Percentiles rank a stretch among this genome's conserved stretches.
Conservation (phyloP, 2,888 invertebrate genomes). For the Dermolepida albohirtum region DNA sequence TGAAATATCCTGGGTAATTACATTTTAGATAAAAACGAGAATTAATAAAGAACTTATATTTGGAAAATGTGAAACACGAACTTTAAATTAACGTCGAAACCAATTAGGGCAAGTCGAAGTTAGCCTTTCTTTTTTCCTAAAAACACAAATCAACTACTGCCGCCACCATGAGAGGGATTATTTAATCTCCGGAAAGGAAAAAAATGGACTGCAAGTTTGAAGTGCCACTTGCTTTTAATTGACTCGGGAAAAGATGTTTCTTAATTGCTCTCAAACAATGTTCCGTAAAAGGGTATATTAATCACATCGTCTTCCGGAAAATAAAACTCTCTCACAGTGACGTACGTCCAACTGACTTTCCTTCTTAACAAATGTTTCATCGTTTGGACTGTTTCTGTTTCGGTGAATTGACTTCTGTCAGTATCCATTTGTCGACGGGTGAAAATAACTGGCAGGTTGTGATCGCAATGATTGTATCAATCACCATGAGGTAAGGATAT, state of each 20-base stretch:
- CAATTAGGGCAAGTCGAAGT: slow-evolving; percentile 26
- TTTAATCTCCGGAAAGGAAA: slow-evolving; percentile 33
- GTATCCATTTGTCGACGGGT: slow-evolving; percentile 22
- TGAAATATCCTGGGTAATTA: slow-evolving; percentile 11
- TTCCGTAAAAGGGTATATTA: slow-evolving; percentile 35
- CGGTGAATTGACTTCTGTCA: slow-evolving; percentile 34
- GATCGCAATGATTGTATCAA: slow-evolving; percentile 27
- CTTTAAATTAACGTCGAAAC: slow-evolving; percentile 31
- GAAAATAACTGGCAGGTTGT: slow-evolving; percentile 23
- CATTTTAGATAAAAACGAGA: slow-evolving; percentile 11
- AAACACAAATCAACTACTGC: slow-evolving; percentile 30
- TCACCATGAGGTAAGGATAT: slow-evolving; percentile 24
- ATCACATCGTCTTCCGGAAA: slow-evolving; percentile 37
- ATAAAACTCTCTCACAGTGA: slow-evolving; percentile 30
- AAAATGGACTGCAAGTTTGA: slow-evolving; percentile 33
- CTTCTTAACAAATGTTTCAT: slow-evolving; percentile 35
- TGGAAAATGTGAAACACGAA: slow-evolving; percentile 26
- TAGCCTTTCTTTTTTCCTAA: slow-evolving; percentile 9
- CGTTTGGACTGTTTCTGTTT: slow-evolving; percentile 33
- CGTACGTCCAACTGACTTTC: slow-evolving; percentile 16
- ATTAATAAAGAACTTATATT: slow-evolving; percentile 24
- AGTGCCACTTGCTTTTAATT: slow-evolving; percentile 38
- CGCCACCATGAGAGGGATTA: slow-evolving; percentile 33
- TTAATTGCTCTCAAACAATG: slow-evolving; percentile 39
- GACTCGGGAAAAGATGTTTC: slow-evolving; percentile 37